Evolutionary conservation across 23 tunicate species (phyloP).

Genomic region (Styela clava): DNA sequence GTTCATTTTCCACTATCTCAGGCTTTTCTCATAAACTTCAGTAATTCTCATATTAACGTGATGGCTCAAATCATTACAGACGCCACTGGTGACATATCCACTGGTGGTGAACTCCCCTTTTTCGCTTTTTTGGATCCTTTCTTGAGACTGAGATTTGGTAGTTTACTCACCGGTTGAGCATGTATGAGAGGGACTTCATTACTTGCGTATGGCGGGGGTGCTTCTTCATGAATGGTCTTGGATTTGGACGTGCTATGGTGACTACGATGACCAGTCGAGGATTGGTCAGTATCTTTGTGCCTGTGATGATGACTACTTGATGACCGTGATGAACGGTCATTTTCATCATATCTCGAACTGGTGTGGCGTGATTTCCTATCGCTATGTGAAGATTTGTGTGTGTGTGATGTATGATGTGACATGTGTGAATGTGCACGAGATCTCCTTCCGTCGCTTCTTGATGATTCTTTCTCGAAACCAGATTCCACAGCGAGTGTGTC

Average conservation of each 20-base stretch:
- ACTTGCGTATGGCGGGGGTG: neutral
- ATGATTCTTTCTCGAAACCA: slow-evolving; percentile 20
- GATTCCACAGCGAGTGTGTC: neutral
- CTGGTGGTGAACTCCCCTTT: neutral
- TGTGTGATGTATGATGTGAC: slow-evolving; percentile 7
- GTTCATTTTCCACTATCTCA: no score
- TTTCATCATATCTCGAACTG: neutral
- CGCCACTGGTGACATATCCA: slow-evolving; percentile 26
- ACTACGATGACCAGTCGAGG: slow-evolving; percentile 10
- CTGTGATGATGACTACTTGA: slow-evolving; percentile 18
- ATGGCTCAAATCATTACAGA: slow-evolving; percentile 26
- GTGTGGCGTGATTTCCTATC: neutral
- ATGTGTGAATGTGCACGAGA: slow-evolving; percentile 10
- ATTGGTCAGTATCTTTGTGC: neutral
- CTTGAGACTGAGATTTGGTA: slow-evolving; percentile 5
- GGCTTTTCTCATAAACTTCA: no score
- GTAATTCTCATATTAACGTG: no score
- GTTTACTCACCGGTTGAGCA: slow-evolving; percentile 1
- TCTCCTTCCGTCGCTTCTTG: slow-evolving; percentile 17
- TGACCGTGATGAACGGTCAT: slow-evolving; percentile 14
- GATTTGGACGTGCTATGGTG: slow-evolving; percentile 13
- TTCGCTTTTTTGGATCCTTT: neutral
- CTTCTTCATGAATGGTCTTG: neutral
- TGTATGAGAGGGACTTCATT: neutral
- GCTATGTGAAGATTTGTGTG: neutral